Percentiles rank a stretch among this genome's conserved stretches.
Evolutionary conservation across 2,113 vertebrate species (phyloP).

Genomic region (Carassius gibelio): DNA sequence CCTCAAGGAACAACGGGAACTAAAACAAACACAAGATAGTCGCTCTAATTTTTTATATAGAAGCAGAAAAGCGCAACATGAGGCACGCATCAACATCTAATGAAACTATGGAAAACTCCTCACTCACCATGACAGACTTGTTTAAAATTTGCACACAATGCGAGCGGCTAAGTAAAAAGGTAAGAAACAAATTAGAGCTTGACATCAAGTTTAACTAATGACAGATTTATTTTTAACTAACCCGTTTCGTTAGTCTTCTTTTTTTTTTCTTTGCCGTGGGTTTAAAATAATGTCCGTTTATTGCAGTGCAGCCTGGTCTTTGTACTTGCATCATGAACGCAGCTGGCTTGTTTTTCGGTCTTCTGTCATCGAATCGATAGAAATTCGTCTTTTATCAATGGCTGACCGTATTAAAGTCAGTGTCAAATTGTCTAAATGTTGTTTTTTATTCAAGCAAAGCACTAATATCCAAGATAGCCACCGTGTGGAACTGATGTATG

Average conservation of each 20-base stretch:
- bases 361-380: not conserved
- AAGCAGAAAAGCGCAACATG: slow-evolving; percentile 67
- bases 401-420: not conserved
- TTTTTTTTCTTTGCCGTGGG: not conserved
- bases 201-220: not conserved
- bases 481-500: slow-evolving; percentile 6
- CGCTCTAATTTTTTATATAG: not conserved
- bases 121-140: slow-evolving; percentile 67
- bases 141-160: slow-evolving; percentile 78
- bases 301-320: slow-evolving; percentile 68
- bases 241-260: not conserved
- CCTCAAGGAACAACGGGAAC: slow-evolving; percentile 66
- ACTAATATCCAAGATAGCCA: not conserved
- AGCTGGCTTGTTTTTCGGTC: slow-evolving; percentile 37
- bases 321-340: slow-evolving; percentile 69
- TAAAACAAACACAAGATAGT: slow-evolving; percentile 36
- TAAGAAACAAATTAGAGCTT: slow-evolving; percentile 58
- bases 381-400: not conserved
- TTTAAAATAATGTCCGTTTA: not conserved
- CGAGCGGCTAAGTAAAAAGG: slow-evolving; percentile 77
- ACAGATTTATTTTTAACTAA: not conserved
- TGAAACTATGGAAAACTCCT: slow-evolving; percentile 70
- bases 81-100: slow-evolving; percentile 73
- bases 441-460: not conserved
- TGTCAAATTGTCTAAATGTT: not conserved